Conservation (phyloP, 2,888 invertebrate genomes). For the Drosophila formosana region DNA sequence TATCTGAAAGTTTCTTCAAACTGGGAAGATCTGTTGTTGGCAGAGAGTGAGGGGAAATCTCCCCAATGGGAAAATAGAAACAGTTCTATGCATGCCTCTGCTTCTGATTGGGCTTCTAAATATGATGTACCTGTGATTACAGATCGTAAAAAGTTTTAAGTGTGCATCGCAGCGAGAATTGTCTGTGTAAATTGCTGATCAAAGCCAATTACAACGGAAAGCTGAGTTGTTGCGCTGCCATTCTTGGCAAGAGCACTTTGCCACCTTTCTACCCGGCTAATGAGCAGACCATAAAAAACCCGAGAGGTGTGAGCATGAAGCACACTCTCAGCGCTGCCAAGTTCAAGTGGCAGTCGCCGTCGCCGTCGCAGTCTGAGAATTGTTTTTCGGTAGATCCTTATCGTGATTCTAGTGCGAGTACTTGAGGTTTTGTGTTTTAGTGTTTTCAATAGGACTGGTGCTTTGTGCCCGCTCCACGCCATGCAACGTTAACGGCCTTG, state of each 20-base stretch:
- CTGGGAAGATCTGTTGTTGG: neutral
- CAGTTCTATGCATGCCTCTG: neutral
- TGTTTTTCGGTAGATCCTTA: constrained; percentile 62
- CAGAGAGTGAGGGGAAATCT: neutral
- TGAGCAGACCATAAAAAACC: constrained; percentile 45
- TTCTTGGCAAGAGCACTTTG: constrained; percentile 19
- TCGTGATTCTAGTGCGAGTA: constrained; percentile 36
- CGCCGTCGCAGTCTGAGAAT: constrained; percentile 67
- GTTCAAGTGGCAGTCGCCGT: constrained; percentile 78
- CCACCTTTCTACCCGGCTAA: constrained; percentile 53
- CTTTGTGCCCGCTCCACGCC: constrained; percentile 60
- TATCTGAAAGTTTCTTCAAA: constrained; percentile 3
- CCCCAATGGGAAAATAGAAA: constrained; percentile 1
- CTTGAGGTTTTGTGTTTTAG: constrained; percentile 14
- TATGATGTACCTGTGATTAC: constrained; percentile 23
- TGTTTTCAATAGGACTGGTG: constrained; percentile 42
- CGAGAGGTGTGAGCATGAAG: constrained; percentile 60
- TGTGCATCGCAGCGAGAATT: constrained; percentile 14
- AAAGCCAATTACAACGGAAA: constrained; percentile 47
- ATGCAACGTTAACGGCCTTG: constrained; percentile 79
- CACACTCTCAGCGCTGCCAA: constrained; percentile 60
- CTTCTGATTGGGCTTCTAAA: constrained; percentile 10
- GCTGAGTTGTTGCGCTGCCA: constrained; percentile 10
- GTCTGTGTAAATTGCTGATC: constrained; percentile 33
- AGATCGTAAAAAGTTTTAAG: constrained; percentile 26